phyloP scores from a whole-genome alignment of 2,113 vertebrate genomes.

The Myrmecobius fasciatus region DNA sequence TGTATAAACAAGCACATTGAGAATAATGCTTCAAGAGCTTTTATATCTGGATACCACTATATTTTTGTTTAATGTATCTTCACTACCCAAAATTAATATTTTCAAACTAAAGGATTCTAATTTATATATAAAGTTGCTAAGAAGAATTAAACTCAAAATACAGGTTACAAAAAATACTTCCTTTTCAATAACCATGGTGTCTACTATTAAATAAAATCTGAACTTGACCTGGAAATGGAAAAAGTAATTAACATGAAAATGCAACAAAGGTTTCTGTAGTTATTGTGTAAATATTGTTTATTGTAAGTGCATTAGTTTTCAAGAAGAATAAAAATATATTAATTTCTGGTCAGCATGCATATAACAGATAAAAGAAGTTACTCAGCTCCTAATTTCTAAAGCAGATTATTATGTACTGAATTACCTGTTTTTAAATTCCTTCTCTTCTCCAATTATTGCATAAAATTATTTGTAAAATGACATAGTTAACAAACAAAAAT shows the following conservation, averaged over 20 bases:
- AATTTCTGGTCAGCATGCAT: slow-evolving; percentile 46
- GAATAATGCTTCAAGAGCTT: background rate
- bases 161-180: background rate
- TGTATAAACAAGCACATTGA: background rate
- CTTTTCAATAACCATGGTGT: slow-evolving; percentile 51
- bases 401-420: slow-evolving; percentile 14
- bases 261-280: slow-evolving; percentile 50
- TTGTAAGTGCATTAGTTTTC: slow-evolving; percentile 33
- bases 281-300: slow-evolving; percentile 46
- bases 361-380: slow-evolving; percentile 18
- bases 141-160: slow-evolving; percentile 8
- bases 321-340: slow-evolving; percentile 53
- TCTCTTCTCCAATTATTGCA: slow-evolving; percentile 13
- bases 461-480: slow-evolving; percentile 64
- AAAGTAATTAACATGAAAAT: slow-evolving; percentile 57
- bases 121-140: slow-evolving; percentile 34
- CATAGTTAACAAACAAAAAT: slow-evolving; percentile 56
- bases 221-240: slow-evolving; percentile 43
- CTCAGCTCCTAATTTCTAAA: slow-evolving; percentile 49
- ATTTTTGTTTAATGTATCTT: background rate
- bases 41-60: background rate
- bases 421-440: slow-evolving; percentile 38
- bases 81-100: slow-evolving; percentile 30
- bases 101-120: slow-evolving; percentile 14
- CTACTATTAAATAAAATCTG: slow-evolving; percentile 47